Conservation (phyloP, 2,113 vertebrate species). For the Epinephelus moara region DNA sequence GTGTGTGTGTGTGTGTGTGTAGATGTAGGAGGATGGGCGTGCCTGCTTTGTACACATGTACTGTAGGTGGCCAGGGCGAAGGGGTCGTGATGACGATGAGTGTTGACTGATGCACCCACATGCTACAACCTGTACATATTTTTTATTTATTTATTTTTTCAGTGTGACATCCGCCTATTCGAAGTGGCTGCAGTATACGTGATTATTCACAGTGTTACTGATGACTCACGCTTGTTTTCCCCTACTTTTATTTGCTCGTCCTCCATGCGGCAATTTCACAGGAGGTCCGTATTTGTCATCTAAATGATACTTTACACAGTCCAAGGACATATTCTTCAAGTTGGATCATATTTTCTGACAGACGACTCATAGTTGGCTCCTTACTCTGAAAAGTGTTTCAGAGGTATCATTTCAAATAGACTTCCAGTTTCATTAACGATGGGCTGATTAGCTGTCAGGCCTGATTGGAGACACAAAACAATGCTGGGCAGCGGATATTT, state of each 20-base stretch:
- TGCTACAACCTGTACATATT: constrained; percentile 34
- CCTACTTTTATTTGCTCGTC: constrained; percentile 39
- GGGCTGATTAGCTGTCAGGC: constrained; percentile 62
- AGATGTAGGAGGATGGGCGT: constrained; percentile 46
- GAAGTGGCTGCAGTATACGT: constrained; percentile 50
- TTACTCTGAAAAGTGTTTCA: constrained; percentile 23
- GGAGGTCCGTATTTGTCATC: constrained; percentile 20
- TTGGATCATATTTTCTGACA: constrained; percentile 24
- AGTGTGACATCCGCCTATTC: constrained; percentile 60
- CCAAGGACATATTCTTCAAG: constrained; percentile 11
- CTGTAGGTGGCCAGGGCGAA: constrained; percentile 56
- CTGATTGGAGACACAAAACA: constrained; percentile 51
- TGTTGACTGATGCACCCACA: constrained; percentile 57
- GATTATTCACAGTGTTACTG: constrained; percentile 50
- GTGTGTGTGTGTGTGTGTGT: constrained; percentile 9
- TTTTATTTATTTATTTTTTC: constrained; percentile 20
- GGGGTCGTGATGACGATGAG: constrained; percentile 52
- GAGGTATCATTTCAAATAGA: constrained; percentile 45
- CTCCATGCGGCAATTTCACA: constrained; percentile 34
- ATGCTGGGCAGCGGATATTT: constrained; percentile 58
- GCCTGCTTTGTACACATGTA: constrained; percentile 33
- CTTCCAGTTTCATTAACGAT: constrained; percentile 51
- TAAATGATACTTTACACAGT: constrained; percentile 15
- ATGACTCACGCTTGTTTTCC: constrained; percentile 69
- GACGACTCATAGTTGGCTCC: not conserved